Evolutionary conservation across 2,888 invertebrate genomes (phyloP), one percentile per base, ranked within the genome.

Genomic region (Pterobdella sp.): DNA sequence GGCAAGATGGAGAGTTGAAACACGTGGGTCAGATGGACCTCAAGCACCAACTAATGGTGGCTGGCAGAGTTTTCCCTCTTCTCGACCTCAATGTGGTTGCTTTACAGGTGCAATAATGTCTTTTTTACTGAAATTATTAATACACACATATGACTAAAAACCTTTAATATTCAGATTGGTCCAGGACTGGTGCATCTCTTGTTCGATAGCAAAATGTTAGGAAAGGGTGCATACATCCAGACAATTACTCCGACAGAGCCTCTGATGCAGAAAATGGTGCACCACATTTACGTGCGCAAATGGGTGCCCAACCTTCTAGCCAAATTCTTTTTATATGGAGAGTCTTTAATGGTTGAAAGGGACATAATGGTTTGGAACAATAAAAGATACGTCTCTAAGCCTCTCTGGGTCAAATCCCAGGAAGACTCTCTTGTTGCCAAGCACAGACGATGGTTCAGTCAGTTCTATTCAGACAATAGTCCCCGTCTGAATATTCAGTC

Each of bases 301-400:
- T 79, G 80, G 0, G 80, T 87, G 73, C 85, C 89, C 35, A 88
- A 88, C 0, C 87, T 88, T 0, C 85, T 89, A 7, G 88, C 89
- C 0, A 89, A 88, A 70, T 82, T 90, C 18, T 83, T 89, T 26
- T 86, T 93, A 1, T 81, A 87, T 0, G 89, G 87, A 0, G 93
- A 93, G 82, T 83, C 85, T 1, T 77, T 82, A 60, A 85, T 85
- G 82, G 85, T 93, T 79, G 89, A 91, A 81, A 87, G 93, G 0
- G 94, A 94, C 81, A 88, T 93, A 0, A 87, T 87, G 76, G 88
- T 94, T 2, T 94, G 94, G 94, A 93, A 93, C 82, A 89, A 89
- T 83, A 94, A 94, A 80, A 87, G 86, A 14, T 93, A 88, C 81
- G 85, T 88, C 0, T 87, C 86, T 49, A 88, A 88, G 0, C 93